phyloP scores from a whole-genome alignment of 1,140 invertebrate species.

The Bombus ignitus region DNA sequence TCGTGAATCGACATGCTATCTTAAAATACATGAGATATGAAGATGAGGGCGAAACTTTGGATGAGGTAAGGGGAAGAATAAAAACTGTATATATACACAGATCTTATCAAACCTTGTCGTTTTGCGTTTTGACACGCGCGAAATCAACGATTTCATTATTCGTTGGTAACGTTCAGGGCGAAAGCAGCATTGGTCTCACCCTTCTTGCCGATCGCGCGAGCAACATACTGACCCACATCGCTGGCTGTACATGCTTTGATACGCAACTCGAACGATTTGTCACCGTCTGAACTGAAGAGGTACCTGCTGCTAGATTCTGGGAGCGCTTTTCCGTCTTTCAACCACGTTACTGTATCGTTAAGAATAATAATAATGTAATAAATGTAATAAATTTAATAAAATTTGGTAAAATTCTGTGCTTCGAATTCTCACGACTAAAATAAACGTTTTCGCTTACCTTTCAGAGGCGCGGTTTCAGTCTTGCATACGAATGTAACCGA shows the following conservation, averaged over 20 bases:
- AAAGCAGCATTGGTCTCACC: constrained; percentile 92
- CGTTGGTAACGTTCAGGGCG: constrained; percentile 90
- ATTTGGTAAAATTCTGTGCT: background rate
- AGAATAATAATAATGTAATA: too few relatives aligned
- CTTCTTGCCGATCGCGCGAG: constrained; percentile 93
- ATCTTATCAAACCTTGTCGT: constrained; percentile 45
- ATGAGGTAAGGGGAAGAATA: background rate
- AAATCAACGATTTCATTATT: constrained; percentile 67
- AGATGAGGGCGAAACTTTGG: background rate
- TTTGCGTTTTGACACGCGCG: constrained; percentile 16
- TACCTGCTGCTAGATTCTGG: constrained; percentile 89
- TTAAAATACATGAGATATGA: background rate
- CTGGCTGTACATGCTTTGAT: constrained; percentile 89
- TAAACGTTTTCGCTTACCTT: constrained; percentile 81
- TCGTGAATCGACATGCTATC: background rate
- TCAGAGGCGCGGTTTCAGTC: constrained; percentile 87
- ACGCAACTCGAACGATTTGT: constrained; percentile 89
- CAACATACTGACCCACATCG: constrained; percentile 95
- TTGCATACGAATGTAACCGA: constrained; percentile 91
- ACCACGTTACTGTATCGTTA: constrained; percentile 86
- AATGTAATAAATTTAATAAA: background rate
- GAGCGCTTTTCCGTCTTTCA: constrained; percentile 94
- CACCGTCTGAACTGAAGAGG: constrained; percentile 91
- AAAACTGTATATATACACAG: background rate
- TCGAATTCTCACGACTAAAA: too few relatives aligned